These are phyloP conservation scores for Paraplagusia blochii DNA, from an alignment of 2,113 vertebrate genomes.

Conservation along the genomic window DNA sequence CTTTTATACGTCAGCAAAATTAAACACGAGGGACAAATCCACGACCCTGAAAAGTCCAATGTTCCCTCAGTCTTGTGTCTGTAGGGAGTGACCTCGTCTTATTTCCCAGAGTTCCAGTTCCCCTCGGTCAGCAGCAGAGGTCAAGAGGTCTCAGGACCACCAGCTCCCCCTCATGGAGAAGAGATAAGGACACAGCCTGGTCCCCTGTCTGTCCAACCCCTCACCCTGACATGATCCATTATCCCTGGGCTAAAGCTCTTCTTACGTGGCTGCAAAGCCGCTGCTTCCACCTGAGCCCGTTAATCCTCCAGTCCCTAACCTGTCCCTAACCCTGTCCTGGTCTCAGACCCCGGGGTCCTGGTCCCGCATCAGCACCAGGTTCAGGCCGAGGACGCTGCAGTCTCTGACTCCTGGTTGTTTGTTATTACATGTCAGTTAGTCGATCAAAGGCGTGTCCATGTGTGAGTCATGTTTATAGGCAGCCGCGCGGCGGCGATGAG, in stretches of 20 bases:
- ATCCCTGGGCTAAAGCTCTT: conserved; percentile 39
- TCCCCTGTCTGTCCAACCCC: neutral
- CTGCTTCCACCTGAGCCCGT: conserved; percentile 12
- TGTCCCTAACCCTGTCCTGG: neutral
- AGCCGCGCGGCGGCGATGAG: neutral
- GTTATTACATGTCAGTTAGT: neutral
- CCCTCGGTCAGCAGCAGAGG: too few species aligned
- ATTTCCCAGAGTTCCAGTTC: too few species aligned
- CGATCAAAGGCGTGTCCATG: conserved; percentile 43
- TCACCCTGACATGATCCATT: conserved; percentile 38
- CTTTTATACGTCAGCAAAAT: too few species aligned
- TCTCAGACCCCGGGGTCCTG: too few species aligned
- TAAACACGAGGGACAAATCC: too few species aligned
- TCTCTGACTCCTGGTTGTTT: neutral
- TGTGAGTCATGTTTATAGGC: conserved; percentile 18
- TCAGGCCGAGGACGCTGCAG: neutral
- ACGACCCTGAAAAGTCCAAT: too few species aligned
- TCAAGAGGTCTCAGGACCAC: too few species aligned
- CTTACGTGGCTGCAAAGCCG: conserved; percentile 63
- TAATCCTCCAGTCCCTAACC: conserved; percentile 51
- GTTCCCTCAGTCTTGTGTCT: neutral
- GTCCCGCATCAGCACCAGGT: neutral
- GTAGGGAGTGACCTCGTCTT: too few species aligned
- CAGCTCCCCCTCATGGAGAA: neutral
- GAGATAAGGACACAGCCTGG: neutral